Evolutionary conservation across 2,797 vertebrate species (phyloP), one percentile per base, ranked within the genome.

Genomic region (Chloroceryle inda): DNA sequence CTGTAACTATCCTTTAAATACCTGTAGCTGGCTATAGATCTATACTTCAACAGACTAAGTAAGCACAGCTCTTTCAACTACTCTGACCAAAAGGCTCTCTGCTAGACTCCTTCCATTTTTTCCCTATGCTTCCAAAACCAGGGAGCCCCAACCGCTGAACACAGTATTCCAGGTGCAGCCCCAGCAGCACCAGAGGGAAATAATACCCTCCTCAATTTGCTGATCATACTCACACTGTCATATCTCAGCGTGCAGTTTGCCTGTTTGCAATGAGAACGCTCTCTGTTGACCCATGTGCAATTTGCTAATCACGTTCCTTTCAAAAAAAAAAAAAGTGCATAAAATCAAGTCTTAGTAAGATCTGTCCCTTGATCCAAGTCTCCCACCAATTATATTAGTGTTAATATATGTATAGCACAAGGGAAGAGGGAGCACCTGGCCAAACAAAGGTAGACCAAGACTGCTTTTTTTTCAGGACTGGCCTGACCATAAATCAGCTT

Each of bases 381-480:
- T 72, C 33, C 13, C 2, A 8, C 8, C 16, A 31, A 9, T 40
- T 38, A 11, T 2, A 91, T 13, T 10, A 44, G 9, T 13, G 44
- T 8, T 62, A 31, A 67, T 3, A 6, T 22, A 38, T 3, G 7
- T 20, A 50, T 3, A n/a, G n/a, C 59, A 45, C 20, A 38, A 23
- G 21, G 45, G 40, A 81, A 23, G 40, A 72, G 29, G 27, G 35
- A 72, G 53, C 0, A 0, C 0, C 0, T 33, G 31, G 58, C 17
- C 21, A 47, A 66, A 27, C 0, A 4, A 0, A 0, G 35, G 23
- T 15, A 44, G 52, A 85, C 27, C 20, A 33, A 89, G 58, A 26
- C 27, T 49, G 27, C 12, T 66, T 27, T 85, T 37, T 53, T 53
- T 55, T 38, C 23, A 35, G 35, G 45, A 55, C 44, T 22, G 63